phyloP scores from a whole-genome alignment of 2,113 vertebrate genomes.

The Poicephalus gulielmi region DNA sequence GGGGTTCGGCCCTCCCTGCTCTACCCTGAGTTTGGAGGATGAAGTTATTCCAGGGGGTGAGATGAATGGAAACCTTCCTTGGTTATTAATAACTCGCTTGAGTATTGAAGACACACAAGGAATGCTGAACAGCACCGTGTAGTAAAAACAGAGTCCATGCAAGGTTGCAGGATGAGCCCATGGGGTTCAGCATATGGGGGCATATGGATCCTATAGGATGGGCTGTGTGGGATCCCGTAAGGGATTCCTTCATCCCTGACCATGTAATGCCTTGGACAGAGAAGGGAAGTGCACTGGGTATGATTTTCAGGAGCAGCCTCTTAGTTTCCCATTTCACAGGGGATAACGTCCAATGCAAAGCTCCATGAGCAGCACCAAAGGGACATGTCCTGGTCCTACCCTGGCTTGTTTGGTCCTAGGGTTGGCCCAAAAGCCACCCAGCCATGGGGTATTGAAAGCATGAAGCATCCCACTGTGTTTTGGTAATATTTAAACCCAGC shows the following conservation, averaged over 20 bases:
- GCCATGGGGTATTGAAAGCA: neutral
- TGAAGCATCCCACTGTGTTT: neutral
- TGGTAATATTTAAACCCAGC: neutral
- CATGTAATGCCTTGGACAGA: neutral
- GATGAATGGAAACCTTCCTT: neutral
- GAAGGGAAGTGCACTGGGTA: neutral
- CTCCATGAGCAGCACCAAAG: neutral
- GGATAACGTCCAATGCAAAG: neutral
- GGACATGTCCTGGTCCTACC: neutral
- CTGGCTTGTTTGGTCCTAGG: neutral
- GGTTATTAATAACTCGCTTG: accelerated
- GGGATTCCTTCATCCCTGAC: neutral
- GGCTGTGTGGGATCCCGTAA: neutral
- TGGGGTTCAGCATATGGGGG: accelerated
- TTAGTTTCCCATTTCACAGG: neutral
- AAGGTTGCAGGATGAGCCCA: neutral
- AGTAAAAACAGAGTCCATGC: no score
- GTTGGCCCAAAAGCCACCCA: neutral
- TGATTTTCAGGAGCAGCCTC: no score
- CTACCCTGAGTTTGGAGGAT: neutral
- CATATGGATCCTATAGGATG: accelerated
- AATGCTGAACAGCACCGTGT: neutral
- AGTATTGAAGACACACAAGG: neutral
- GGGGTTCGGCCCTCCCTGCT: neutral
- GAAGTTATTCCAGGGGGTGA: neutral